Evolutionary conservation across 2,888 invertebrate species (phyloP).

Genomic region (Cephus spinipes): DNA sequence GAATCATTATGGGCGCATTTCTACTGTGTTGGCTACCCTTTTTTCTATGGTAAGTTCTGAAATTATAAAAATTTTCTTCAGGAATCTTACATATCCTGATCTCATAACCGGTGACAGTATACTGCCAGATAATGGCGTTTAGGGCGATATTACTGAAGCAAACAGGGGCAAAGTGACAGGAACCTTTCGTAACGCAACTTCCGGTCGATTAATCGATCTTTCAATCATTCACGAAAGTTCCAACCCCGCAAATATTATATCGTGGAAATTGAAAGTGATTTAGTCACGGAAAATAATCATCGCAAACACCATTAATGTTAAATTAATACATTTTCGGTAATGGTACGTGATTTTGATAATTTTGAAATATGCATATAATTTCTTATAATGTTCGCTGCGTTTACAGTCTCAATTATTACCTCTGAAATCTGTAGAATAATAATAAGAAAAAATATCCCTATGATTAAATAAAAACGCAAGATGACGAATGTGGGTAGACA

Average conservation of each 20-base stretch:
- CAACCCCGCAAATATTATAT: not conserved
- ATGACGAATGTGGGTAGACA: not conserved
- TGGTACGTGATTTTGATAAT: not conserved
- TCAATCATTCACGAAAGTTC: not conserved
- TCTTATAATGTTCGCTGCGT: too few relatives aligned
- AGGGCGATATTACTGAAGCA: not conserved
- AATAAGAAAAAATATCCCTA: not conserved
- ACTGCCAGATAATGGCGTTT: not conserved
- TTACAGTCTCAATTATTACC: not conserved
- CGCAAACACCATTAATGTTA: not conserved
- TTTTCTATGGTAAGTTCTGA: conserved; percentile 84
- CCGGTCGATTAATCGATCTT: not conserved
- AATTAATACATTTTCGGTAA: not conserved
- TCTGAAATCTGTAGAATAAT: not conserved
- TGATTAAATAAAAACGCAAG: not conserved
- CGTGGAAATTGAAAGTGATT: not conserved
- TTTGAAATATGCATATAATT: not conserved
- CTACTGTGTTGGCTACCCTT: conserved; percentile 96
- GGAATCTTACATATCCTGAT: not conserved
- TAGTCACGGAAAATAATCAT: not conserved
- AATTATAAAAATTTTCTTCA: not conserved
- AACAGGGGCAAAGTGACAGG: not conserved
- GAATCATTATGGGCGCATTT: conserved; percentile 97
- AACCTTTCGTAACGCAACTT: not conserved
- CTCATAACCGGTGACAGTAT: not conserved